Percentiles rank a stretch among this genome's conserved stretches.
These are phyloP conservation scores for Gari tellinella DNA, from an alignment of 2,888 invertebrate species.

Conservation along the genomic window DNA sequence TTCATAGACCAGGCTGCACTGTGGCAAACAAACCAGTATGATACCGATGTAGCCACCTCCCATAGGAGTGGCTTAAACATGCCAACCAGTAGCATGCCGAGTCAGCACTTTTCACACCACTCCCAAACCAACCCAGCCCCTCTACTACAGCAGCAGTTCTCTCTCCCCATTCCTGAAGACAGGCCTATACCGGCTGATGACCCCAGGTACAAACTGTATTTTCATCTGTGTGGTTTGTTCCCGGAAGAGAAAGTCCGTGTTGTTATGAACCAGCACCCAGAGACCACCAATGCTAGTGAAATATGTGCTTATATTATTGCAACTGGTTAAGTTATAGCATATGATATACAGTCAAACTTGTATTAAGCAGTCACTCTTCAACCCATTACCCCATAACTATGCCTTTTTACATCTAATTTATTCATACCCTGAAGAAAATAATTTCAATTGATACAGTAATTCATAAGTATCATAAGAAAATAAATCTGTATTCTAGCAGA, in stretches of 20 bases:
- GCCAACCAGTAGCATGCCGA: not conserved
- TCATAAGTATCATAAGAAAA: no score
- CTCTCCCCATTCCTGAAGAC: conserved; percentile 44
- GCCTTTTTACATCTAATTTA: no score
- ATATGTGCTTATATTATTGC: conserved; percentile 68
- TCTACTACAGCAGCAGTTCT: conserved; percentile 1
- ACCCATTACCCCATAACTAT: no score
- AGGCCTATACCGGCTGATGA: conserved; percentile 85
- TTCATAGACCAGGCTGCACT: conserved; percentile 1
- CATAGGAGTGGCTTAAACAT: not conserved
- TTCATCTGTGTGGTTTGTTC: conserved; percentile 95
- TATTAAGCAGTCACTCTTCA: not conserved
- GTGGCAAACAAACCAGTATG: not conserved
- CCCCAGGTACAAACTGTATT: conserved; percentile 91
- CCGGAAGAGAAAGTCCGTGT: conserved; percentile 95
- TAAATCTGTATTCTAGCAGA: no score
- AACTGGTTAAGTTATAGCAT: conserved; percentile 4
- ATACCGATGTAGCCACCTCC: not conserved
- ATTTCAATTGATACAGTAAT: no score
- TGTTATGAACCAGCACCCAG: conserved; percentile 94
- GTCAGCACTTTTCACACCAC: not conserved
- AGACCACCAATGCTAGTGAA: conserved; percentile 93
- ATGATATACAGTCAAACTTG: not conserved
- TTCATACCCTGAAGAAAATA: no score
- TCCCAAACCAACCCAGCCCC: not conserved